Percentiles rank a stretch among this genome's conserved stretches.
Evolutionary conservation across 2,797 vertebrate genomes (phyloP).

Genomic region (Cetoscarus ocellatus): DNA sequence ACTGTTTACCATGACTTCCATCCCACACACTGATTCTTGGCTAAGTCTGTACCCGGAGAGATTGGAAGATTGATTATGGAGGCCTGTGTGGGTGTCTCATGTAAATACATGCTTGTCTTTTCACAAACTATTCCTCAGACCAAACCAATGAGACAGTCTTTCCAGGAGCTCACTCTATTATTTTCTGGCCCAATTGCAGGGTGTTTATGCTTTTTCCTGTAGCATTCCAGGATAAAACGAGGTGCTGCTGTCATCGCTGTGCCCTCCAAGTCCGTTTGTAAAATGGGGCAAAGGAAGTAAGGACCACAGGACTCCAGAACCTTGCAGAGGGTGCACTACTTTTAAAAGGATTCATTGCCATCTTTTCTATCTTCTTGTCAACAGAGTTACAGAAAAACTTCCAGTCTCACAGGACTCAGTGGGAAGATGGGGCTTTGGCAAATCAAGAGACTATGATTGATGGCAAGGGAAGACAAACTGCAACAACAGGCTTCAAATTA

Average conservation of each 20-base stretch:
- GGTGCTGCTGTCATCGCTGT: conserved; percentile 55
- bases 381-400: not conserved
- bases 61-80: conserved; percentile 76
- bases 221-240: conserved; percentile 58
- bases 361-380: not conserved
- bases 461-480: too few relatives aligned
- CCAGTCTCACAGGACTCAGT: not conserved
- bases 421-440: not conserved
- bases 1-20: conserved; percentile 71
- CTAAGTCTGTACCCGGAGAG: conserved; percentile 67
- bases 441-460: too few relatives aligned
- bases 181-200: conserved; percentile 68
- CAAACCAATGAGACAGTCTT: conserved; percentile 64
- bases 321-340: not conserved
- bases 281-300: conserved; percentile 38
- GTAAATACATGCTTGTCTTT: conserved; percentile 71
- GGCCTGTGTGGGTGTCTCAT: conserved; percentile 70
- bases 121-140: conserved; percentile 51
- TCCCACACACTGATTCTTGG: conserved; percentile 73
- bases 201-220: conserved; percentile 52
- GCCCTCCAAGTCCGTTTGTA: conserved; percentile 40
- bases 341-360: not conserved
- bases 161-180: conserved; percentile 66
- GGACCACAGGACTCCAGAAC: conserved; percentile 20
- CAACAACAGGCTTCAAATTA: too few relatives aligned